These are phyloP conservation scores for Ophiothrix spiculata DNA, from an alignment of 35 echinoderm and acorn worm species.

Conservation along the genomic window DNA sequence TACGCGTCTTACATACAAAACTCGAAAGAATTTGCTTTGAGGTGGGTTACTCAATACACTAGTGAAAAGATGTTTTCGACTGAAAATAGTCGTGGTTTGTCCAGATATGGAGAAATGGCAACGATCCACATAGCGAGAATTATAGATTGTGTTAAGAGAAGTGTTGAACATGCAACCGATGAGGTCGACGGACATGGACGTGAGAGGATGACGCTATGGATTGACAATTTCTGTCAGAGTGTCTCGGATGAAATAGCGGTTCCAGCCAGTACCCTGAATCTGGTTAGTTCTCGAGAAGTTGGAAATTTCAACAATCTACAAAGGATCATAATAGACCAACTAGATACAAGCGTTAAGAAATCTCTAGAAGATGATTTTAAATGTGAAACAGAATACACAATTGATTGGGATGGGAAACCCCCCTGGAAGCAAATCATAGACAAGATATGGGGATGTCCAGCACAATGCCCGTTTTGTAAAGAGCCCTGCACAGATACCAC, in stretches of 20 bases:
- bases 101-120: conserved; percentile 25
- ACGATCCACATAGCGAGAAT: not conserved
- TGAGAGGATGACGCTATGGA: not conserved
- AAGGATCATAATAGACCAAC: not conserved
- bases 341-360: not conserved
- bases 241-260: conserved; percentile 15
- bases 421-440: not conserved
- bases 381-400: not conserved
- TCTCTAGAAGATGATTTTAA: not conserved
- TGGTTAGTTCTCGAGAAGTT: not conserved
- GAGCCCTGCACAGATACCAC: not conserved
- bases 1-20: conserved; percentile 19
- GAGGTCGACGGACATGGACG: not conserved
- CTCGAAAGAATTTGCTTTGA: conserved; percentile 17
- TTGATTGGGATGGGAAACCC: not conserved
- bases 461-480: not conserved
- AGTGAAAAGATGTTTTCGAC: conserved; percentile 25
- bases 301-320: not conserved
- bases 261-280: conserved; percentile 6
- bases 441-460: not conserved
- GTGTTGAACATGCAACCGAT: conserved; percentile 17
- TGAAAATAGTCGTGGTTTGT: not conserved
- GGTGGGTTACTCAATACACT: conserved; percentile 23
- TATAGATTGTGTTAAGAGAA: conserved; percentile 6
- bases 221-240: conserved; percentile 9